Base-by-base conservation (phyloP, 2,113 vertebrate genomes). In the Pungitius pungitius region DNA sequence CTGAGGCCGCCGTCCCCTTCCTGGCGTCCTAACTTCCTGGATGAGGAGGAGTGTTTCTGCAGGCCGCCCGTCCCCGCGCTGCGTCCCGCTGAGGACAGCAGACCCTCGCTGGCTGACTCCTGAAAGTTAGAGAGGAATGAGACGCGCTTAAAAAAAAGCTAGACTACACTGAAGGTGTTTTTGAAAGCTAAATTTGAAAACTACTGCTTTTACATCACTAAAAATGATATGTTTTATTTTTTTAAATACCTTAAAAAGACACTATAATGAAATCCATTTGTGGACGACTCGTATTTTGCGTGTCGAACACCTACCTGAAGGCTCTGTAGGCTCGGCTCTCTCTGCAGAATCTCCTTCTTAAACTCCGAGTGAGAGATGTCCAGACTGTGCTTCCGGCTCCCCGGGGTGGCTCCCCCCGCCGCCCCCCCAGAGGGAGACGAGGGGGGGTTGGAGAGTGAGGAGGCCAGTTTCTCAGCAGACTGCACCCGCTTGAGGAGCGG, bases 401-500 rank as follows among this genome's bases (percentile, higher is more conserved):
- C 84, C 0, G 13, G 62, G 0, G 75, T 27, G 0, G 93, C 90
- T 52, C 93, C 88, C 1, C 74, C 71, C 6, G 94, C 82, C 77
- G 92, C 93, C 24, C 89, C 91, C 6, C 95, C 88, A 0, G 95
- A 94, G 61, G 95, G 89, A 0, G 91, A 95, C 51, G 96, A 96
- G 80, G 97, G 94, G 0, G 96, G 93, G 55, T 92, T 94, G 4
- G 96, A 93, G 52, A 98, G 91, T 0, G 95, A 96, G 62, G 96
- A 81, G 2, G 96, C 94, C 69, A 98, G 91, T 22, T 98, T 99
- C 90, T 99, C 97, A 0, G 97, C 95, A 0, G 97, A 98, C 88
- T 99, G 97, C 10, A 99, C 97, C 74, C 97, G 94, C 90, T 99
- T 99, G n/a, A 99, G 94, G 30, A 99, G 91, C 1, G 97, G 97